Evolutionary conservation across 2,113 vertebrate genomes (phyloP).

Genomic region (Corythaixoides concolor): DNA sequence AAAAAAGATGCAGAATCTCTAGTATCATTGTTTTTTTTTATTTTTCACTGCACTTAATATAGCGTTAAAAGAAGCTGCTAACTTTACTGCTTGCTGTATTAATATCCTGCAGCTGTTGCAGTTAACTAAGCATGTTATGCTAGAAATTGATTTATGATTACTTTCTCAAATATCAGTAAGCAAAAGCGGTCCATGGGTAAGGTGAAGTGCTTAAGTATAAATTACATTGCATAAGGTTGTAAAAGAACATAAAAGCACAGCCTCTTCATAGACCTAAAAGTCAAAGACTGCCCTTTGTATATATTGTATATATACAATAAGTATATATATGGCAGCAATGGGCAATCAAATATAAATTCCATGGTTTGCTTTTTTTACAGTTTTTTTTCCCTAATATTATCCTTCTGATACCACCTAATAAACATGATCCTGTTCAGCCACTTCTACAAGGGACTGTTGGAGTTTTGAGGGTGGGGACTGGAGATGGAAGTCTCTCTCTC

Average conservation of each 20-base stretch:
- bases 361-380: neutral
- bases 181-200: neutral
- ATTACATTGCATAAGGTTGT: neutral
- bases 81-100: neutral
- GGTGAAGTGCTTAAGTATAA: neutral
- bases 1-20: neutral
- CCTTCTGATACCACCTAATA: neutral
- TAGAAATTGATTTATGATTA: neutral
- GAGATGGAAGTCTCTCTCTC: neutral
- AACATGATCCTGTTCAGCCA: neutral
- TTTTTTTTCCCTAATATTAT: neutral
- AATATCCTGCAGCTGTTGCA: neutral
- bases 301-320: no score
- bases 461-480: neutral
- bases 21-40: neutral
- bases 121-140: neutral
- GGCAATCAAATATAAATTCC: neutral
- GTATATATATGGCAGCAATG: neutral
- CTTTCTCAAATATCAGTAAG: neutral
- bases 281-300: neutral
- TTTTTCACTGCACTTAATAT: neutral
- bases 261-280: neutral
- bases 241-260: neutral
- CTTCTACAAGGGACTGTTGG: neutral
- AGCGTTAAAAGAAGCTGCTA: neutral